Evolutionary conservation across 2,797 vertebrate species (phyloP).

Genomic region (Iguana delicatissima): DNA sequence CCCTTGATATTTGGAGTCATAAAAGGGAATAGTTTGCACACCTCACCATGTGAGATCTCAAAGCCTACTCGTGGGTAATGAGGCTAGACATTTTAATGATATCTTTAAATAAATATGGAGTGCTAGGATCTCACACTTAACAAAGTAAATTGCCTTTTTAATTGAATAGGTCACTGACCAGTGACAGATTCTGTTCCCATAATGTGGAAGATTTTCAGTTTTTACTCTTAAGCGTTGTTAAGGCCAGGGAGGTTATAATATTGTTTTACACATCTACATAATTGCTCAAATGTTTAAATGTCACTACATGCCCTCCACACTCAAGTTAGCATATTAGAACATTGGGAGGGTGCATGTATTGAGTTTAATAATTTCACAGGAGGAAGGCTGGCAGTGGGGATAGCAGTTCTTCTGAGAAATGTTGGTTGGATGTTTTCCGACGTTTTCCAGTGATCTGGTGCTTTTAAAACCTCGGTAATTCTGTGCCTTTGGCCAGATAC

Average conservation of each 20-base stretch:
- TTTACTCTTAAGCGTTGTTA: not conserved
- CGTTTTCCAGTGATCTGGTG: not conserved
- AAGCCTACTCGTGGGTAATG: not conserved
- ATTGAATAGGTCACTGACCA: conserved; percentile 27
- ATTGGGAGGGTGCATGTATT: not conserved
- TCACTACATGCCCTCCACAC: not conserved
- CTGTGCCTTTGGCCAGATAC: conserved; percentile 5
- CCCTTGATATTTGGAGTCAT: not conserved
- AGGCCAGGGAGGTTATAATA: not conserved
- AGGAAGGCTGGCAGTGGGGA: too few species aligned
- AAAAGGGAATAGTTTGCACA: not conserved
- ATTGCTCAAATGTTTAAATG: conserved; percentile 10
- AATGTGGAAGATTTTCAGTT: conserved; percentile 8
- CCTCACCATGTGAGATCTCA: not conserved
- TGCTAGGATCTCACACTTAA: not conserved
- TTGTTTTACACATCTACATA: not conserved
- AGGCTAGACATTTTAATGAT: conserved; percentile 1
- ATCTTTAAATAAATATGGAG: conserved; percentile 27
- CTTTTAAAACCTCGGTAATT: conserved; percentile 30
- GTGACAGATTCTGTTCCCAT: not conserved
- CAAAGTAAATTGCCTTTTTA: conserved; percentile 30
- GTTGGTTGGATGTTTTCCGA: conserved; percentile 17
- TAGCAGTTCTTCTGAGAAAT: not conserved
- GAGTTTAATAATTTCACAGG: not conserved
- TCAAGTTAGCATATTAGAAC: not conserved